These are phyloP conservation scores for Mycteria americana DNA, from an alignment of 2,797 vertebrate genomes.

Conservation along the genomic window DNA sequence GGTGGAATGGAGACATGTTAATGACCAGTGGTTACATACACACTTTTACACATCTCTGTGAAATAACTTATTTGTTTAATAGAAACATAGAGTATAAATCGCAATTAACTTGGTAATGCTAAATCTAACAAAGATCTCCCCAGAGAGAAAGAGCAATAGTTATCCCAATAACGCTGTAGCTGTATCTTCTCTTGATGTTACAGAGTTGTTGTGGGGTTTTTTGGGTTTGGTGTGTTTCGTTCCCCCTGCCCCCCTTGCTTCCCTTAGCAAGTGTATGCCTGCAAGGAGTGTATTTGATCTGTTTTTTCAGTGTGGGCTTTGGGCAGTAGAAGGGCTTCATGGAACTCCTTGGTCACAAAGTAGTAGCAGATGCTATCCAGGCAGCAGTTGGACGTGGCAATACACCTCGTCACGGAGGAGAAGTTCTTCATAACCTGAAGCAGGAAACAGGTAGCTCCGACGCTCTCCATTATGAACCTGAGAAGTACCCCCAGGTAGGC, in stretches of 20 bases:
- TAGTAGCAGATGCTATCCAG: constrained; percentile 83
- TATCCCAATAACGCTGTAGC: not conserved
- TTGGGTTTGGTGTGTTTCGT: not conserved
- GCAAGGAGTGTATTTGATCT: not conserved
- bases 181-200: not conserved
- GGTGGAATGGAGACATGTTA: not conserved
- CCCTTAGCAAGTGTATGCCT: not conserved
- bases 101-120: not conserved
- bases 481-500: constrained; percentile 46
- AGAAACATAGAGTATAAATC: not conserved
- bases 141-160: not conserved
- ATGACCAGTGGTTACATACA: not conserved
- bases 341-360: constrained; percentile 76
- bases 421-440: not conserved
- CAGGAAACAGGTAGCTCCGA: not conserved
- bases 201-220: too few relatives aligned
- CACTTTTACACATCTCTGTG: not conserved
- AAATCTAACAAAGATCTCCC: not conserved
- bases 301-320: not conserved
- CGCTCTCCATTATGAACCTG: not conserved
- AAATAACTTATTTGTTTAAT: not conserved
- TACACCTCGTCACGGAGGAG: constrained; percentile 35
- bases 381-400: constrained; percentile 83
- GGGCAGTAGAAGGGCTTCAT: not conserved
- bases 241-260: accelerated